phyloP scores from a whole-genome alignment of 1,140 invertebrate genomes.

The Aradophagus sp. region DNA sequence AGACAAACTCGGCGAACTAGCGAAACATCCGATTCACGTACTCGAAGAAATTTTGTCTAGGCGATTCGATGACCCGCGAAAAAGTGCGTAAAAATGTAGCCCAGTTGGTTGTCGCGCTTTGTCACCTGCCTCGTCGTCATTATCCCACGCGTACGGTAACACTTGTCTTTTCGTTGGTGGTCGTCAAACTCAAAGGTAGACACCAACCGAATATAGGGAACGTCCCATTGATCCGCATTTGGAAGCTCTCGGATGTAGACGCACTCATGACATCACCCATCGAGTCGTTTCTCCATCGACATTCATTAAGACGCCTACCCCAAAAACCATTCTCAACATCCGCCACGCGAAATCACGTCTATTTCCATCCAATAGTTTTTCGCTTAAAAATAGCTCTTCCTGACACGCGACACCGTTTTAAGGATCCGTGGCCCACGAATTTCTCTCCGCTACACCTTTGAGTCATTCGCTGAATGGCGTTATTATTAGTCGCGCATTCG shows the following conservation, averaged over 20 bases:
- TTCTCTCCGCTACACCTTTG: constrained; percentile 31
- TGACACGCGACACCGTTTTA: constrained; percentile 37
- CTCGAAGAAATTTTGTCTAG: too few species aligned
- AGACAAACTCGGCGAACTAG: too few species aligned
- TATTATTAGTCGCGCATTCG: constrained; percentile 47
- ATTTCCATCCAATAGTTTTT: constrained; percentile 32
- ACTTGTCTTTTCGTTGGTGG: background rate
- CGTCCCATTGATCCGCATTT: background rate
- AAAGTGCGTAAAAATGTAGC: too few species aligned
- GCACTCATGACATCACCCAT: constrained; percentile 29
- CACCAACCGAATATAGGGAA: too few species aligned
- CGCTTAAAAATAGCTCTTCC: constrained; percentile 42
- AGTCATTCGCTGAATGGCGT: constrained; percentile 50
- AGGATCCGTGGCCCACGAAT: constrained; percentile 26
- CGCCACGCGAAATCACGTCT: constrained; percentile 41
- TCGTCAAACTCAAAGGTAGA: too few species aligned
- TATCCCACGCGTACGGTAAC: too few species aligned
- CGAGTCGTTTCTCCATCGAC: constrained; percentile 38
- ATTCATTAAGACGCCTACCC: constrained; percentile 36
- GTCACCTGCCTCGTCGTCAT: too few species aligned
- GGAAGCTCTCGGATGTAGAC: background rate
- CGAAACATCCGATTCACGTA: too few species aligned
- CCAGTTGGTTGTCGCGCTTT: too few species aligned
- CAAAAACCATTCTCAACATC: constrained; percentile 30
- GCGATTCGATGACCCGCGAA: too few species aligned